A percentile compares a stretch with the other conserved stretches of the same genome.
phyloP scores from a whole-genome alignment of 2,888 invertebrate species.

The Catonia carolina region DNA sequence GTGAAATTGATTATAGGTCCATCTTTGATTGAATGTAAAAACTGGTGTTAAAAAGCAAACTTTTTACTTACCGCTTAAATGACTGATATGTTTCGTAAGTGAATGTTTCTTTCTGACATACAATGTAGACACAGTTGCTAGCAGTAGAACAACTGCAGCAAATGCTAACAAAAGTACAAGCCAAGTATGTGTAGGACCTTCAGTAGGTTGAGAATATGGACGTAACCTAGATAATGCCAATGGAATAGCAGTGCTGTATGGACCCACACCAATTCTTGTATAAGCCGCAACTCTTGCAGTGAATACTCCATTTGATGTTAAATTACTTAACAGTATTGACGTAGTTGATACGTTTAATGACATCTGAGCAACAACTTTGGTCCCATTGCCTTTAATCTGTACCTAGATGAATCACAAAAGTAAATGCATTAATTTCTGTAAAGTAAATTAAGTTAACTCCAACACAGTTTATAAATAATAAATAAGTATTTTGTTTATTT shows the following conservation, averaged over 20 bases:
- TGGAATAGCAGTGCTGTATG: slow-evolving; percentile 68
- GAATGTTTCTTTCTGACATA: slow-evolving; percentile 52
- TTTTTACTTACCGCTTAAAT: slow-evolving; percentile 49
- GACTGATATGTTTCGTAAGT: slow-evolving; percentile 56
- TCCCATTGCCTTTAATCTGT: slow-evolving; percentile 55
- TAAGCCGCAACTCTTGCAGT: slow-evolving; percentile 82
- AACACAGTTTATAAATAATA: background rate
- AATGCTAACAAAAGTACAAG: slow-evolving; percentile 60
- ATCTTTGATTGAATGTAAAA: too few relatives aligned
- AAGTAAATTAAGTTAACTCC: background rate
- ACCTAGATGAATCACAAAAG: slow-evolving; percentile 44
- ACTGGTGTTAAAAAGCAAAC: too few relatives aligned
- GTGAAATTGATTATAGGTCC: too few relatives aligned
- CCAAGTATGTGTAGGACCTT: slow-evolving; percentile 51
- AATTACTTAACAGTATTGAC: slow-evolving; percentile 81
- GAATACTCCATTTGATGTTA: slow-evolving; percentile 62
- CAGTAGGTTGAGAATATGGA: slow-evolving; percentile 30
- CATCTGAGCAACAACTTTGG: slow-evolving; percentile 68
- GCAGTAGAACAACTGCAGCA: slow-evolving; percentile 50
- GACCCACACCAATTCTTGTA: slow-evolving; percentile 81
- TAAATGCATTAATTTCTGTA: background rate
- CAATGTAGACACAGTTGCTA: slow-evolving; percentile 43
- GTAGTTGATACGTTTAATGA: slow-evolving; percentile 81
- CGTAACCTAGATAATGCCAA: slow-evolving; percentile 44
- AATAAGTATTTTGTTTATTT: too few relatives aligned